These are phyloP conservation scores for Cheilosia urbana DNA, from an alignment of 2,888 invertebrate species.

Conservation along the genomic window DNA sequence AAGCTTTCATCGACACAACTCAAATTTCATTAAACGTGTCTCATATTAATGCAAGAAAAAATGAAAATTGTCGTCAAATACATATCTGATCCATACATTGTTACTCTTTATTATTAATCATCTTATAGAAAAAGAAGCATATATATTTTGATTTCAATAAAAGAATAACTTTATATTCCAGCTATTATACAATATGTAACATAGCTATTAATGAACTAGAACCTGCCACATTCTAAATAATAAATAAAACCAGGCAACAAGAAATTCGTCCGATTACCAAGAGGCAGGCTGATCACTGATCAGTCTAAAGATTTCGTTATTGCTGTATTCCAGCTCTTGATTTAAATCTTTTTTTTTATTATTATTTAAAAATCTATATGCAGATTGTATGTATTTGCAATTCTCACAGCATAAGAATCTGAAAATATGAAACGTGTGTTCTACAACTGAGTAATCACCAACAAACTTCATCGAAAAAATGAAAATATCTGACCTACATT, in stretches of 20 bases:
- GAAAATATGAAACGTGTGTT: conserved; percentile 39
- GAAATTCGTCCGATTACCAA: neutral
- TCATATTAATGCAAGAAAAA: too few species aligned
- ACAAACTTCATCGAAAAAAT: too few species aligned
- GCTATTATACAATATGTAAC: conserved; percentile 1
- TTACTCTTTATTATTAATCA: too few species aligned
- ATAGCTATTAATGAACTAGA: conserved; percentile 33
- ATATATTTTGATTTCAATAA: neutral
- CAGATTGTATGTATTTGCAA: conserved; percentile 10
- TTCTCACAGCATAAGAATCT: conserved; percentile 26
- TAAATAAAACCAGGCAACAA: neutral
- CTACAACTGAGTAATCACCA: conserved; percentile 62
- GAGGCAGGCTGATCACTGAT: conserved; percentile 6
- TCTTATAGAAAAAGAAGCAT: too few species aligned
- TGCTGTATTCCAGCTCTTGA: conserved; percentile 9
- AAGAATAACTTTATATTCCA: neutral
- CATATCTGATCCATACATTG: too few species aligned
- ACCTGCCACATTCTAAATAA: conserved; percentile 11
- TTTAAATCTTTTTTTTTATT: neutral
- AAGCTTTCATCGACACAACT: too few species aligned
- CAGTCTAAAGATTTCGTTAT: conserved; percentile 33
- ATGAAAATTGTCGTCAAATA: too few species aligned
- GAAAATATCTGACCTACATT: conserved; percentile 72
- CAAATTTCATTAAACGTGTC: too few species aligned
- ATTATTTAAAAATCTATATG: conserved; percentile 30